Evolutionary conservation across 2,797 vertebrate genomes (phyloP).

Genomic region (Pitangus sulphuratus): DNA sequence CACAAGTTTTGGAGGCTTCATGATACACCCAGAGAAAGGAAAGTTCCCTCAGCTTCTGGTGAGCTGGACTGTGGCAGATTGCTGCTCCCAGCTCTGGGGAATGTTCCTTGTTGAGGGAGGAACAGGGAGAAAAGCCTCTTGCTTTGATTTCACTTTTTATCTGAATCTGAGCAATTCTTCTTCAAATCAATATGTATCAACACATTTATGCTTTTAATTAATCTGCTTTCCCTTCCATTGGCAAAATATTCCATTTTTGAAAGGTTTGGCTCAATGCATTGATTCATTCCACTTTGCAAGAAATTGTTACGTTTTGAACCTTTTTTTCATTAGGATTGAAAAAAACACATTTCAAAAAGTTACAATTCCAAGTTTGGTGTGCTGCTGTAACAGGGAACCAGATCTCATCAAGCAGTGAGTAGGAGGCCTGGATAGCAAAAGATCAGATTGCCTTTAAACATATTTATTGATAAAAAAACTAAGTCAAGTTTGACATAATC

Average conservation of each 20-base stretch:
- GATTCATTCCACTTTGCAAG: neutral
- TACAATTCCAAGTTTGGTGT: neutral
- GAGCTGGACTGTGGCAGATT: neutral
- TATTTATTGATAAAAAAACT: neutral
- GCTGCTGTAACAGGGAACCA: neutral
- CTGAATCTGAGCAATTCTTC: neutral
- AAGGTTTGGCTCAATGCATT: neutral
- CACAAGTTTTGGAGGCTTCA: neutral
- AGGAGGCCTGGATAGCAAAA: neutral
- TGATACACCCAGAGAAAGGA: neutral
- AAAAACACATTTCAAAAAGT: neutral
- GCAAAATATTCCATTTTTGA: neutral
- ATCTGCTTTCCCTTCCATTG: neutral
- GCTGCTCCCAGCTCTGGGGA: accelerated
- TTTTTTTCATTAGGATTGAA: neutral
- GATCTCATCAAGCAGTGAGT: neutral
- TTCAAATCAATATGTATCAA: neutral
- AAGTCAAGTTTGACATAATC: neutral
- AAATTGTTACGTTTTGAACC: neutral
- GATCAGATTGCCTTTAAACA: neutral
- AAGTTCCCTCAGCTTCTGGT: neutral
- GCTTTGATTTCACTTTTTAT: neutral
- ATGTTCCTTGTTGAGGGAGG: neutral
- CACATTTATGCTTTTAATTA: neutral
- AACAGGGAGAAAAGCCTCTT: neutral